A percentile compares a stretch with the other conserved stretches of the same genome.
Evolutionary conservation across 2,888 invertebrate species (phyloP).

Genomic region (Sussaba pulchella): DNA sequence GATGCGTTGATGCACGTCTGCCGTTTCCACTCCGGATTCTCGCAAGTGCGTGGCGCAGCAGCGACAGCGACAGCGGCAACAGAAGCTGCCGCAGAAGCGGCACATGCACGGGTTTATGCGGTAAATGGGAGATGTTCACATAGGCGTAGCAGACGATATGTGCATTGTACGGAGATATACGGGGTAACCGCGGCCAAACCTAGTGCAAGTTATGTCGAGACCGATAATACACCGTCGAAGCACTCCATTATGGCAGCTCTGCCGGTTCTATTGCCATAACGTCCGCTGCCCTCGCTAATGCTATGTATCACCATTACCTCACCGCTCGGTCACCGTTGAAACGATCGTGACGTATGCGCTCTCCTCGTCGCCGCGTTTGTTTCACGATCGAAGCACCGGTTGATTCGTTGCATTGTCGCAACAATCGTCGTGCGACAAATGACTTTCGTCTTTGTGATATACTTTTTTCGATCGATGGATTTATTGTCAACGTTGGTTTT

Average conservation of each 20-base stretch:
- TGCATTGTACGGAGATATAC: constrained; percentile 22
- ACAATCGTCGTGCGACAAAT: neutral
- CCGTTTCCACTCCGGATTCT: constrained; percentile 31
- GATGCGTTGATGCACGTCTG: constrained; percentile 23
- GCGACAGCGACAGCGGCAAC: neutral
- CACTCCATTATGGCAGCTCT: constrained; percentile 59
- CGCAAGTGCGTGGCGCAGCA: constrained; percentile 16
- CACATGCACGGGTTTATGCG: constrained; percentile 29
- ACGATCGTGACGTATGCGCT: constrained; percentile 46
- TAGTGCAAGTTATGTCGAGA: constrained; percentile 59
- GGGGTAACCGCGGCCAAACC: constrained; percentile 48
- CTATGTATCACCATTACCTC: constrained; percentile 60
- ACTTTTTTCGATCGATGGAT: neutral
- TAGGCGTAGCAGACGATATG: constrained; percentile 25
- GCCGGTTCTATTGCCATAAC: constrained; percentile 45
- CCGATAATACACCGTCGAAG: constrained; percentile 52
- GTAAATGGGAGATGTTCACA: constrained; percentile 11
- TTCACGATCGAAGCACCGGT: constrained; percentile 23
- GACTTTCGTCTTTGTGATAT: neutral
- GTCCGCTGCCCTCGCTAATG: constrained; percentile 41
- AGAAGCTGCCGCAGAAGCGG: neutral
- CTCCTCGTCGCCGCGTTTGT: constrained; percentile 20
- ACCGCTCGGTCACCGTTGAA: constrained; percentile 53
- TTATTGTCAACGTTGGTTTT: too few relatives aligned
- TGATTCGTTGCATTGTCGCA: constrained; percentile 20